Base-by-base conservation (phyloP, 2,888 invertebrate genomes). In the Apotomis turbidana region DNA sequence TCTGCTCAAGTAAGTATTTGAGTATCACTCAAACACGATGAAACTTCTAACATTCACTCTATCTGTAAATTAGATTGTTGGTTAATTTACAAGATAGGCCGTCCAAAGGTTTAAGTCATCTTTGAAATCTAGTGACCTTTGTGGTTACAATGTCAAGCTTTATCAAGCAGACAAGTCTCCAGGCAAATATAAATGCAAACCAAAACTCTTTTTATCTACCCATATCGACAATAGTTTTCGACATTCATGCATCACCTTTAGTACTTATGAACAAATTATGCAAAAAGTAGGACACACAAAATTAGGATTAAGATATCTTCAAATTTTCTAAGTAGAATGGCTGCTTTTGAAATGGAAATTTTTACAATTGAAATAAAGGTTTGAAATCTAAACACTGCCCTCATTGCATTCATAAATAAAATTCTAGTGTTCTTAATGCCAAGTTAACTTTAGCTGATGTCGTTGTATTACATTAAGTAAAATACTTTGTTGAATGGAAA, bases 401-500 rank as follows among this genome's bases (percentile, higher is more conserved):
- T 49, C 49, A 49, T 49, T 49, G 49, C n/a, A 15, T 9, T n/a
- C 13, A 36, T 15, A 64, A 41, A 51, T 36, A 38, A 15, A 62
- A 10, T 41, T 41, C 15, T 15, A 63, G 41, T 52, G 44, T 63
- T 49, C 51, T 36, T 67, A 55, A 61, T 51, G 38, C 38, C 10
- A 49, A 61, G 27, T 70, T 38, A 12, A 49, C n/a, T 58, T 36
- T 44, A 52, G n/a, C 36, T 38, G 51, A 71, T 68, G 27, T 27
- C 57, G 13, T 59, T 58, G n/a, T 62, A 67, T 52, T 44, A 67
- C 55, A 15, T 60, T 67, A 60, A 72, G 63, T 38, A 68, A 68
- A 74, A 71, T 61, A 64, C 54, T 71, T 63, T 59, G 38, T 41
- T 36, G 49, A 63, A 74, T 27, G 15, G 41, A 68, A 74, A 71